These are phyloP conservation scores for Conopomorpha cramerella DNA, from an alignment of 1,140 invertebrate genomes.

Conservation along the genomic window DNA sequence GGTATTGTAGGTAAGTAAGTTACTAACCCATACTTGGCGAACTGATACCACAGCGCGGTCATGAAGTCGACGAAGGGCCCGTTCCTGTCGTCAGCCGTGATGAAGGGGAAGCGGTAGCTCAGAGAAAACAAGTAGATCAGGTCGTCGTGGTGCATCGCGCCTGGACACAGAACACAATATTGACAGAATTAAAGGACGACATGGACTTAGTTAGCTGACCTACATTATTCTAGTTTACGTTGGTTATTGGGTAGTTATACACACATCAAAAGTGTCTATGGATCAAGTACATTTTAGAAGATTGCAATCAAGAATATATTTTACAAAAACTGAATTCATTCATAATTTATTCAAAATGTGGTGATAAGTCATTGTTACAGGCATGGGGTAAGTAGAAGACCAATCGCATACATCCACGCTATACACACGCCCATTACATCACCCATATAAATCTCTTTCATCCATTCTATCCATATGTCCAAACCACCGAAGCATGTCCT, in stretches of 20 bases:
- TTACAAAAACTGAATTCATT: too few relatives aligned
- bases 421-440: too few relatives aligned
- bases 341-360: too few relatives aligned
- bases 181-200: not conserved
- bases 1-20: not conserved
- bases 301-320: too few relatives aligned
- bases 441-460: too few relatives aligned
- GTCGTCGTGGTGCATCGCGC: constrained; percentile 34
- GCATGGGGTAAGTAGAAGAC: too few relatives aligned
- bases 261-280: not conserved
- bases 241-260: too few relatives aligned
- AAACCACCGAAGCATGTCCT: too few relatives aligned
- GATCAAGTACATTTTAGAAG: not conserved
- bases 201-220: not conserved
- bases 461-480: too few relatives aligned
- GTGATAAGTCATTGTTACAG: too few relatives aligned
- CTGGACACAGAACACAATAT: constrained; percentile 9
- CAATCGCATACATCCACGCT: too few relatives aligned
- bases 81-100: constrained; percentile 9
- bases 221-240: not conserved
- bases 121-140: constrained; percentile 30
- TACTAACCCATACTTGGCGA: constrained; percentile 28
- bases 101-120: constrained; percentile 20
- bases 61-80: constrained; percentile 27
- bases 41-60: constrained; percentile 33